Base-by-base conservation (phyloP, 2,888 invertebrate genomes). In the Eurytoma adleriae region DNA sequence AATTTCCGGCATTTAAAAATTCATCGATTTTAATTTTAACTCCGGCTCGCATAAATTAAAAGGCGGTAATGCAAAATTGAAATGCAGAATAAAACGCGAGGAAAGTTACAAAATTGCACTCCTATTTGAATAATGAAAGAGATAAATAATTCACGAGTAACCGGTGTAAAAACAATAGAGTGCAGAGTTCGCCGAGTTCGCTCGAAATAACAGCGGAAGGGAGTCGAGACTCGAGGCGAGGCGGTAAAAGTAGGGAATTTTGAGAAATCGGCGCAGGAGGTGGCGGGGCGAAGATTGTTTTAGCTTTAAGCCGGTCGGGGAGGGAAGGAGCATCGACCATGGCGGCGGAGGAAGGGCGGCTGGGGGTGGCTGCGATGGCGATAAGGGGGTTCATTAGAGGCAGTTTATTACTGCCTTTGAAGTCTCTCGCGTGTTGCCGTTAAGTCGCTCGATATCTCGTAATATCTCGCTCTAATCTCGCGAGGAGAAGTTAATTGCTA, bases 391-490 rank as follows among this genome's bases (percentile, higher is more conserved):
- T 91, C 90, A 90, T 90, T 90, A 90, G 90, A 90, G 88, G 87
- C 88, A 89, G 90, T 90, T 90, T 90, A 90, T 90, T 90, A 90
- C 89, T 86, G 88, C 90, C 90, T 91, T 91, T 91, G 90, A 90
- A 90, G 90, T 91, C 89, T 88, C 89, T 90, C 88, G 90, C 90
- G 90, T 91, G 90, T 89, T 90, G 88, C 90, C 88, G 88, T 90
- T 89, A 88, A 90, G 90, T 90, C 90, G 90, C 89, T 90, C 90
- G 90, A 91, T 91, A 91, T 91, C 90, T 90, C 88, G 89, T 89
- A 90, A 90, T 90, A 90, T 90, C 90, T 90, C 86, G 89, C 87
- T 90, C 89, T 90, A 90, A 90, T 90, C 90, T 90, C 87, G 87
- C 88, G 88, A 89, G 90, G 90, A 90, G 90, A 90, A 90, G 90